Percentiles rank a stretch among this genome's conserved stretches.
These are phyloP conservation scores for Taeniopygia guttata DNA, from an alignment of 2,797 vertebrate species.

Conservation along the genomic window DNA sequence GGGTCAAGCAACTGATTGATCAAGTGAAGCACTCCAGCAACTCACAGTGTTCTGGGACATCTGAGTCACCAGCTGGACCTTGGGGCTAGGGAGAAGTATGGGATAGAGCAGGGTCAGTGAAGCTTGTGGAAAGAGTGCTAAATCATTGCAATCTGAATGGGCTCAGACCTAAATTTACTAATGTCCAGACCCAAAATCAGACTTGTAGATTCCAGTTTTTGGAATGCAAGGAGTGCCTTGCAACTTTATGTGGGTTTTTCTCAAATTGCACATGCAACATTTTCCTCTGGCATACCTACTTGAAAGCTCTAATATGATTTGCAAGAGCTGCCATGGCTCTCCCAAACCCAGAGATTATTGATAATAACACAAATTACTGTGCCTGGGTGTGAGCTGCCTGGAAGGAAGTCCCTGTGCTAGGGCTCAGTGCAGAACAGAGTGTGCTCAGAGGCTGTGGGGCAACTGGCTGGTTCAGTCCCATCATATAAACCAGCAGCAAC, in stretches of 20 bases:
- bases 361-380: fast-evolving
- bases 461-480: background rate
- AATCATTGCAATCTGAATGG: background rate
- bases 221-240: background rate
- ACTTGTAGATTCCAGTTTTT: background rate
- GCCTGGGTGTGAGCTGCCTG: background rate
- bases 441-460: background rate
- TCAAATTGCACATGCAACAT: background rate
- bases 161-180: background rate
- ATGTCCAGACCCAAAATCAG: background rate
- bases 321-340: background rate
- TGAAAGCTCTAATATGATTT: background rate
- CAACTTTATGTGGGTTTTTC: background rate
- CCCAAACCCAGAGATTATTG: background rate
- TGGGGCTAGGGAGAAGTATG: fast-evolving
- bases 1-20: background rate
- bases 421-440: fast-evolving
- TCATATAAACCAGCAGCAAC: background rate
- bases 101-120: background rate
- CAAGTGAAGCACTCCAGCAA: background rate
- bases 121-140: background rate
- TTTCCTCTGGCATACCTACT: background rate
- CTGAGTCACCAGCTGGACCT: background rate
- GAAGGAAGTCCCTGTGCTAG: background rate
- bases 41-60: fast-evolving